Base-by-base conservation (phyloP, 2,888 invertebrate species). In the Pantelozetes paolii region DNA sequence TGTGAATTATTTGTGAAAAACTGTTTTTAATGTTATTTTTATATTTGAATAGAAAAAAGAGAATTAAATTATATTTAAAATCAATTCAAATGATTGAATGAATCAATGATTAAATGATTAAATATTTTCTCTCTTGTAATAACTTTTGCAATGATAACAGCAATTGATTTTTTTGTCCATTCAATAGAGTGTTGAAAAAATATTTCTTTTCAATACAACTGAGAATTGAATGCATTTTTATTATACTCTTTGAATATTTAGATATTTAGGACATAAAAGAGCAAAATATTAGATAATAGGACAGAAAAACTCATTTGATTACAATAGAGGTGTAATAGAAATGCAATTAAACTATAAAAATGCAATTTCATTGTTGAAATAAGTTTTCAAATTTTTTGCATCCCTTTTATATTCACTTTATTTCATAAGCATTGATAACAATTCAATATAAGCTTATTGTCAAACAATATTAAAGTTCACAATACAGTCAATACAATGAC, bases 301-400 rank as follows among this genome's bases (percentile, higher is more conserved):
- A 64, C n/a, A 64, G 28, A 30, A 54, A 57, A 50, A 50, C 6
- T 50, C 18, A 59, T 59, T 59, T 59, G 3, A 20, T n/a, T 23
- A 32, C 50, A 50, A 50, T 30, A 59, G 32, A 59, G 30, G n/a
- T n/a, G 30, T 28, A 40, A 64, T 40, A 36, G 8, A 64, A 64
- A 36, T 40, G 32, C 30, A 64, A 64, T 64, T 64, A 64, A 64
- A 64, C 64, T 64, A n/a, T 64, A 64, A 64, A 64, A 36, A 20
- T 36, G 64, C 11, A 32, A 32, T 64, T 36, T 64, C n/a, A 36
- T 36, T 64, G 32, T 64, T n/a, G 20, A 13, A 26, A 11, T 30
- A 9, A 15, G 30, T 57, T 9, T 54, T 23, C n/a, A 9, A 20
- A 28, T 13, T 30, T 9, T 30, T 57, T 57, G 57, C 11, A 57